Evolutionary conservation across 2,888 invertebrate species (phyloP).

Genomic region (Eupithecia pulchellata): DNA sequence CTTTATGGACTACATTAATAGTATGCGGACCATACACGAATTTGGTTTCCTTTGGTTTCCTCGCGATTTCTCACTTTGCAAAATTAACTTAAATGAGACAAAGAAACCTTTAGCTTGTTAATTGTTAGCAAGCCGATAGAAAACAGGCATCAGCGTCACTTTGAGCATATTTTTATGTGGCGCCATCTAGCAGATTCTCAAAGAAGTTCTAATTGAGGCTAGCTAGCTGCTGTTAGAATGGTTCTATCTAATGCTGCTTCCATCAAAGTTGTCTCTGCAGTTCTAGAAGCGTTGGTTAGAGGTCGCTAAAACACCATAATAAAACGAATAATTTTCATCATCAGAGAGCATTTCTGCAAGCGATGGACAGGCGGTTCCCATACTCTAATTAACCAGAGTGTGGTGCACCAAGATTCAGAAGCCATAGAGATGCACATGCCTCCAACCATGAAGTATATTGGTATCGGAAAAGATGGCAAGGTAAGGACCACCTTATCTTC

Average conservation of each 20-base stretch:
- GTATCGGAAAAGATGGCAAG: neutral
- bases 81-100: no score
- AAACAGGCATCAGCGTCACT: no score
- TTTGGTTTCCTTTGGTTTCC: no score
- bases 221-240: neutral
- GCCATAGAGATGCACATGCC: neutral
- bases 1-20: no score
- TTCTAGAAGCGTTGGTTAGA: neutral
- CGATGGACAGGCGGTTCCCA: neutral
- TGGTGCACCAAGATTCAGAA: neutral
- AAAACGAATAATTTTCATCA: neutral
- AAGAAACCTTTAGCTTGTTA: no score
- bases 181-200: neutral
- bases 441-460: neutral
- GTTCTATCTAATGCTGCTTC: no score
- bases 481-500: neutral
- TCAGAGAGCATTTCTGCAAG: neutral
- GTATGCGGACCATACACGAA: no score
- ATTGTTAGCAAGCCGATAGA: no score
- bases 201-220: neutral
- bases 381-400: neutral
- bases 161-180: no score
- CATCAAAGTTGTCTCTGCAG: neutral
- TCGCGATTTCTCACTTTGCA: no score
- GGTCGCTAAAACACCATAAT: neutral